These are phyloP conservation scores for Drosophila paulistorum DNA, from an alignment of 1,140 invertebrate species.

Conservation along the genomic window DNA sequence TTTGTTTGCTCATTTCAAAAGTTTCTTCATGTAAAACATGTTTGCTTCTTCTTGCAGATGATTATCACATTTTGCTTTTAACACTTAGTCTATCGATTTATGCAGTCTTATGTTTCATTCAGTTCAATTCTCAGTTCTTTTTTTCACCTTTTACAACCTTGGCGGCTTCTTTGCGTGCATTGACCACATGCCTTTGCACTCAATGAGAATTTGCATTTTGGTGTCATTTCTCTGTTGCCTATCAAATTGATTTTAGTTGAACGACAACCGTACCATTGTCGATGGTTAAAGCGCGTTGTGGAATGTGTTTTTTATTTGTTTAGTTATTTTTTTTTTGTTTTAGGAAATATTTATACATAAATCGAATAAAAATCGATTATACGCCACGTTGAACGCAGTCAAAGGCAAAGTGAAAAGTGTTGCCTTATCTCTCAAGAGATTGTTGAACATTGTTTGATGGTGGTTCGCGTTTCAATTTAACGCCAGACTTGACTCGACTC, in stretches of 20 bases:
- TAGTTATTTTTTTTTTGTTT: constrained; percentile 1
- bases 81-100: constrained; percentile 38
- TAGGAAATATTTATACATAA: constrained; percentile 28
- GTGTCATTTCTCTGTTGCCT: constrained; percentile 13
- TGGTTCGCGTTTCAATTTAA: constrained; percentile 67
- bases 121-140: neutral
- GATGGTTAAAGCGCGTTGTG: constrained; percentile 29
- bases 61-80: constrained; percentile 6
- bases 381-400: constrained; percentile 67
- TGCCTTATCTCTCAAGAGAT: constrained; percentile 42
- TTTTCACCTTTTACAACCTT: constrained; percentile 30
- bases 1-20: too few species aligned
- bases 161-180: constrained; percentile 41
- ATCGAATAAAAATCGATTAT: constrained; percentile 72
- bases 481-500: constrained; percentile 52
- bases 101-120: constrained; percentile 34
- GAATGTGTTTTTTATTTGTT: constrained; percentile 4
- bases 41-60: neutral
- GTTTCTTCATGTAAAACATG: neutral
- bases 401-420: constrained; percentile 36
- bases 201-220: neutral
- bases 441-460: constrained; percentile 22
- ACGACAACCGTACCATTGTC: constrained; percentile 34
- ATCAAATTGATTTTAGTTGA: constrained; percentile 70
- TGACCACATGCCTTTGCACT: constrained; percentile 32